These are phyloP conservation scores for Ailuropoda melanoleuca DNA, from an alignment of 2,113 vertebrate genomes.

Conservation along the genomic window DNA sequence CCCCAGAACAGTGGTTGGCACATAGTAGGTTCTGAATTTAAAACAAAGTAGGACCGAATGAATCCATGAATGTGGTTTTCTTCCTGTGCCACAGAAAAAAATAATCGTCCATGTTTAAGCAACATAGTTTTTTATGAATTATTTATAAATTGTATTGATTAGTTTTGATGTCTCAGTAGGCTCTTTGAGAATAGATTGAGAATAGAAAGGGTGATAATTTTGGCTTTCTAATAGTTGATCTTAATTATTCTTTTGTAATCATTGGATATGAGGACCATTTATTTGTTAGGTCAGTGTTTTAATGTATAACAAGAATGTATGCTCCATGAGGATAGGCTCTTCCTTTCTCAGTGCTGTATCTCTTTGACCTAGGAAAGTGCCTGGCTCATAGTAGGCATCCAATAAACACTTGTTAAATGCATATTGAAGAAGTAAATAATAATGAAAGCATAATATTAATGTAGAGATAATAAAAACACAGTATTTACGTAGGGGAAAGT, in stretches of 20 bases:
- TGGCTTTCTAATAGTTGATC: background rate
- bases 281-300: background rate
- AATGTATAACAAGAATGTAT: background rate
- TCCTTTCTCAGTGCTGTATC: background rate
- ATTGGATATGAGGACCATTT: background rate
- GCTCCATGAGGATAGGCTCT: background rate
- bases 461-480: background rate
- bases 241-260: constrained; percentile 1
- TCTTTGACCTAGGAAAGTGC: background rate
- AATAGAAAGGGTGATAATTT: background rate
- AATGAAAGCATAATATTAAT: background rate
- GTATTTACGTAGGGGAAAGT: background rate
- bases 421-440: background rate
- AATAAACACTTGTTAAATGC: background rate
- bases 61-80: background rate
- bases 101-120: background rate
- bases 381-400: background rate
- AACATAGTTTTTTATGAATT: background rate
- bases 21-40: background rate
- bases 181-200: background rate
- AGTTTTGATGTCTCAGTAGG: background rate
- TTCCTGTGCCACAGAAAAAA: background rate
- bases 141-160: background rate
- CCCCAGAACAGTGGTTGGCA: background rate
- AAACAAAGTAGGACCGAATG: background rate